These are phyloP conservation scores for Thamnaconus septentrionalis DNA, from an alignment of 2,113 vertebrate genomes.

Conservation along the genomic window DNA sequence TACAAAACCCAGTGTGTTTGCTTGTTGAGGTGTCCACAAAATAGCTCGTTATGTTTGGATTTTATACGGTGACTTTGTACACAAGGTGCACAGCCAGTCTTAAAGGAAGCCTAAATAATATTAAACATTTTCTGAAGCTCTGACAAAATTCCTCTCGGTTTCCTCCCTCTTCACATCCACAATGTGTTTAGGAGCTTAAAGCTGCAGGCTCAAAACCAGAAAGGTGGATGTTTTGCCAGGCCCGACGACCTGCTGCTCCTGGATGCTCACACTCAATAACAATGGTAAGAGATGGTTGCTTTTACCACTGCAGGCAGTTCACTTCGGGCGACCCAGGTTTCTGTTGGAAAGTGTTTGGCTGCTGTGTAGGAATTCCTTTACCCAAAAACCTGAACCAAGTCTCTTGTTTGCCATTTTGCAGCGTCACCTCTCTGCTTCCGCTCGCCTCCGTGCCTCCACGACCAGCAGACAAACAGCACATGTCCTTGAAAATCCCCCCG, in stretches of 20 bases:
- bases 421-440: conserved; percentile 1
- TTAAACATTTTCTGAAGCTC: too few species aligned
- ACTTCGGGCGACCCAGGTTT: not conserved
- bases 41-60: conserved; percentile 4
- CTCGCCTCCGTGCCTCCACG: conserved; percentile 6
- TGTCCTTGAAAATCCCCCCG: conserved; percentile 7
- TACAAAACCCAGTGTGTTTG: conserved; percentile 11
- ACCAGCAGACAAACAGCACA: conserved; percentile 19
- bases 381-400: not conserved
- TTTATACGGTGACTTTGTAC: conserved; percentile 1
- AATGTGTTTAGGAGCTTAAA: conserved; percentile 7
- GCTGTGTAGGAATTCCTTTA: not conserved
- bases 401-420: not conserved
- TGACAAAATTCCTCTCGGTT: not conserved
- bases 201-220: conserved; percentile 27
- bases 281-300: conserved; percentile 9
- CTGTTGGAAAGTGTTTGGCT: not conserved
- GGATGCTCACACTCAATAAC: conserved; percentile 26
- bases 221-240: conserved; percentile 36
- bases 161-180: conserved; percentile 16
- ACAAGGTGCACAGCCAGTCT: too few species aligned
- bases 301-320: conserved; percentile 5
- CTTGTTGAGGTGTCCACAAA: conserved; percentile 20
- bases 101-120: too few species aligned
- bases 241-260: conserved; percentile 4